Conservation (phyloP, 2,797 vertebrate species). For the Myotis daubentonii region DNA sequence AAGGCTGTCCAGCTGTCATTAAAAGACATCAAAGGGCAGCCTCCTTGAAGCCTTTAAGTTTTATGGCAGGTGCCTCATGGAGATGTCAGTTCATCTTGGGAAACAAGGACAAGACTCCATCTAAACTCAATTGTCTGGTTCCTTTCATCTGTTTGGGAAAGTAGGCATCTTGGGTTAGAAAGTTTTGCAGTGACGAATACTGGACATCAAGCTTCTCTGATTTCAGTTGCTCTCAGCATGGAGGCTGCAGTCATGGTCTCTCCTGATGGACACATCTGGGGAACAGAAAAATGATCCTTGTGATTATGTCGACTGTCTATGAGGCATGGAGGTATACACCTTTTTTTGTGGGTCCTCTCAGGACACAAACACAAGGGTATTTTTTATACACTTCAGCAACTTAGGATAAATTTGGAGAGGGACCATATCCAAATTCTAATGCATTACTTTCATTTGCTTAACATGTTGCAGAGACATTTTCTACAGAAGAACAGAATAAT, state of each 20-base stretch:
- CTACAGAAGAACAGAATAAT: conserved; percentile 76
- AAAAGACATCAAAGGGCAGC: conserved; percentile 96
- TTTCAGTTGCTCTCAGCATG: conserved; percentile 99
- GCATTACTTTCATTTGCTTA: conserved; percentile 2
- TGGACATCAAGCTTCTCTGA: conserved; percentile 98
- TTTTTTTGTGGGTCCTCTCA: background rate
- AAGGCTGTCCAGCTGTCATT: conserved; percentile 94
- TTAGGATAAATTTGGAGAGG: conserved; percentile 38
- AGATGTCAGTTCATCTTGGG: conserved; percentile 94
- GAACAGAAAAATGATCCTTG: conserved; percentile 86
- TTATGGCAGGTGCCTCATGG: conserved; percentile 97
- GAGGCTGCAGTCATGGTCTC: conserved; percentile 86
- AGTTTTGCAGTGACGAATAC: conserved; percentile 89
- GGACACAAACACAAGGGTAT: background rate
- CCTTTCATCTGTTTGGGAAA: conserved; percentile 90
- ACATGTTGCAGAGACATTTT: conserved; percentile 54
- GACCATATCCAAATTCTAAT: conserved; percentile 38
- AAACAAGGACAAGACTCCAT: conserved; percentile 88
- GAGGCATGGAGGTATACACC: conserved; percentile 35
- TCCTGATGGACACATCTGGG: conserved; percentile 92
- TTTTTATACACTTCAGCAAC: background rate
- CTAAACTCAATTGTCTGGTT: conserved; percentile 87
- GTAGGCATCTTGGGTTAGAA: conserved; percentile 87
- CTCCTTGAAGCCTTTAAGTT: conserved; percentile 95
- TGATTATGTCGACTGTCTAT: conserved; percentile 68